Base-by-base conservation (phyloP, 2,888 invertebrate genomes). In the Dolichopus griseipennis region DNA sequence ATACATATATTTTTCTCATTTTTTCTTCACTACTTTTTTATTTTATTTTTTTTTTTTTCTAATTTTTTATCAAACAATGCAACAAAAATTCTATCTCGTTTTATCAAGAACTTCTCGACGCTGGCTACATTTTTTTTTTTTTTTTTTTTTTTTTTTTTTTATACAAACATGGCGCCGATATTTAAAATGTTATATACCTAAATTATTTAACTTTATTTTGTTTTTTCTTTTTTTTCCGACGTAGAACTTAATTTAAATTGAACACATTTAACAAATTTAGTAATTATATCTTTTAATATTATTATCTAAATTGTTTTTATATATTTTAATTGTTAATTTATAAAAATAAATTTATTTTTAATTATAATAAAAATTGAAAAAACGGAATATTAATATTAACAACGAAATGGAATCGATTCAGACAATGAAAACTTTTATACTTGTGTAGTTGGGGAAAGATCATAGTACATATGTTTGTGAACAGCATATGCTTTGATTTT, bases 21-120 rank as follows among this genome's bases (percentile, higher is more conserved):
- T 12, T 37, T 37, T 37, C 12, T 52, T 52, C 27, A 27, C 18
- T 52, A 52, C 52, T 52, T 52, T 52, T n/a, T n/a, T n/a, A n/a
- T n/a, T n/a, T n/a, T n/a, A n/a, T n/a, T n/a, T n/a, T n/a, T n/a
- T n/a, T 52, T 52, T n/a, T 52, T 52, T 41, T 41, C 41, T 52
- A 18, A 18, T 52, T 52, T 52, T 52, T 52, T 52, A 52, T 52
- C 52, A 52, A 52, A 52, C 52, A 52, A 52, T 52, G 52, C 52
- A 52, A 52, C 9, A 52, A 52, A 52, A 52, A 52, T 52, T 52
- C 52, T 52, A 52, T 52, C 52, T 52, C 52, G n/a, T 52, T 52
- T 52, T 52, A 52, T 52, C 52, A 52, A 52, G 52, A 52, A 52
- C 52, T 52, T 52, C 52, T 52, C 52, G 18, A 52, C 52, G 52